A percentile compares a stretch with the other conserved stretches of the same genome.
Evolutionary conservation across 2,797 vertebrate genomes (phyloP).

Genomic region (Oceanodroma leucorhoa): DNA sequence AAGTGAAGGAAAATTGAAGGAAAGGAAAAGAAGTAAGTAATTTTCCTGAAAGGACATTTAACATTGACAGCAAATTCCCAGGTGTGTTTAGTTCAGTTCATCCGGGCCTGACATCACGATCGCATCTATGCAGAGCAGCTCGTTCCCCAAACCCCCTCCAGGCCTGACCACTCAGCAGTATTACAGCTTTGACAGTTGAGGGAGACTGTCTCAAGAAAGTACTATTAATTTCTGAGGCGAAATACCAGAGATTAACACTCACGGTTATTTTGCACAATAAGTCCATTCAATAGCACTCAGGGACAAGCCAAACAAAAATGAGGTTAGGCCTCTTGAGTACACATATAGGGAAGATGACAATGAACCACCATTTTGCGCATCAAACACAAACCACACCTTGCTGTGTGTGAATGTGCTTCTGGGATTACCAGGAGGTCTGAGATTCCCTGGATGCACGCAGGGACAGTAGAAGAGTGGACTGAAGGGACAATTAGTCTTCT

Average conservation of each 20-base stretch:
- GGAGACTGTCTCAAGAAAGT: conserved; percentile 42
- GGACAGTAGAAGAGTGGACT: background rate
- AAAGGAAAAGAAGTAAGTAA: background rate
- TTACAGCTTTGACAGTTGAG: conserved; percentile 46
- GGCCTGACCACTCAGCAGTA: background rate
- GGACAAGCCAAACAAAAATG: conserved; percentile 33
- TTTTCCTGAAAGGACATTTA: conserved; percentile 39
- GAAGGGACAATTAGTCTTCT: background rate
- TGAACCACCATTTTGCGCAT: background rate
- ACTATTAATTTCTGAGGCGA: conserved; percentile 57
- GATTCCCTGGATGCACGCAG: background rate
- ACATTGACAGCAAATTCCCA: conserved; percentile 15
- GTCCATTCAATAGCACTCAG: background rate
- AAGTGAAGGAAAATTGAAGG: background rate
- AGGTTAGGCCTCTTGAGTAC: background rate
- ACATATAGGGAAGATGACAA: background rate
- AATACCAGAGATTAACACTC: conserved; percentile 42
- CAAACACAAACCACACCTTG: background rate
- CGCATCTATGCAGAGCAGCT: conserved; percentile 1
- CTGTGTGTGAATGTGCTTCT: background rate
- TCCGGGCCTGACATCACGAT: background rate
- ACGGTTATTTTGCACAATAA: conserved; percentile 37
- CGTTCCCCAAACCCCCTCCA: background rate
- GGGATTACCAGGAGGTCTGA: background rate
- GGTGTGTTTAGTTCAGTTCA: background rate